Conservation (phyloP, 2,797 vertebrate species). For the Natrix natrix region DNA sequence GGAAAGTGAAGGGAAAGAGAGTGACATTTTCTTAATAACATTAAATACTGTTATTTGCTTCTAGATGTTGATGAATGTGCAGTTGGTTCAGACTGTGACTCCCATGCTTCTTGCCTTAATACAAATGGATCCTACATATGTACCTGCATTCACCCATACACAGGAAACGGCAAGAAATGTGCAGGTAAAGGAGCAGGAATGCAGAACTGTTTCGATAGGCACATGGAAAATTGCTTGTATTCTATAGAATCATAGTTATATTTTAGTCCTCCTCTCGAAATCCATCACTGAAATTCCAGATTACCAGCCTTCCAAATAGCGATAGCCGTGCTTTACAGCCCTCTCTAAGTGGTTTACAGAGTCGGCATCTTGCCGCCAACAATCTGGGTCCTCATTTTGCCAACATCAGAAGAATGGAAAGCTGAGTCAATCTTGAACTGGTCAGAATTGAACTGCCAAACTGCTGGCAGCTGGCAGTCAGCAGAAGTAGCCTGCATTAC, state of each 20-base stretch:
- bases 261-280: neutral
- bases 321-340: too few species aligned
- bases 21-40: neutral
- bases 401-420: too few species aligned
- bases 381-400: too few species aligned
- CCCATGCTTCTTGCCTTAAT: conserved; percentile 88
- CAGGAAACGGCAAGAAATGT: conserved; percentile 92
- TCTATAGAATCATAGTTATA: neutral
- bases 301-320: neutral
- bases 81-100: conserved; percentile 89
- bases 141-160: conserved; percentile 85
- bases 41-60: conserved; percentile 14
- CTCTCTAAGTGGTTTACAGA: too few species aligned
- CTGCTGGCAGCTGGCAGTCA: too few species aligned
- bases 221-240: neutral
- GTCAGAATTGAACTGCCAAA: too few species aligned
- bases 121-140: conserved; percentile 92
- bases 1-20: too few species aligned
- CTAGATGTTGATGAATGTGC: conserved; percentile 95
- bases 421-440: too few species aligned
- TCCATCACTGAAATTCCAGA: neutral
- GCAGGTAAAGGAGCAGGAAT: conserved; percentile 76
- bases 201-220: too few species aligned
- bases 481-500: too few species aligned
- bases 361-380: too few species aligned